Conservation (phyloP, 1,140 invertebrate genomes). For the Drosophila ficusphila region DNA sequence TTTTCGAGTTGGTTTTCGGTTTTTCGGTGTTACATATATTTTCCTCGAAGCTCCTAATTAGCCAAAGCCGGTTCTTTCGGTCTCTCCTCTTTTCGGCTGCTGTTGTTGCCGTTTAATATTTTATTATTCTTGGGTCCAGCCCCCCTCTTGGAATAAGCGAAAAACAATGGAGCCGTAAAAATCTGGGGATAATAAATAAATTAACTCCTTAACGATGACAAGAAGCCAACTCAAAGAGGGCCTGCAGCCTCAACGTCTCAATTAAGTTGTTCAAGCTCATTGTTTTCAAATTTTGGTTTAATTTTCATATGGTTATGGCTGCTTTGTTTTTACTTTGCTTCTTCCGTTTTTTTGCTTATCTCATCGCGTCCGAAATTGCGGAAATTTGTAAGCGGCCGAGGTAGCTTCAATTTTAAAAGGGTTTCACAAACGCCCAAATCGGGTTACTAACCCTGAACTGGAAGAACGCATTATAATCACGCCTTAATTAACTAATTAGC, state of each 20-base stretch:
- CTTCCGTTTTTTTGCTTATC: conserved; percentile 38
- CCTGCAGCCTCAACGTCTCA: conserved; percentile 63
- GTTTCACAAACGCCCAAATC: conserved; percentile 40
- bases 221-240: conserved; percentile 31
- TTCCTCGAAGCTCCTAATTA: conserved; percentile 55
- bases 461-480: conserved; percentile 51
- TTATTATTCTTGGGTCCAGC: conserved; percentile 49
- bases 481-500: conserved; percentile 78
- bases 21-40: conserved; percentile 55
- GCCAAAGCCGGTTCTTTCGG: conserved; percentile 52
- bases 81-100: conserved; percentile 11
- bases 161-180: conserved; percentile 75
- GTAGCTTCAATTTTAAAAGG: conserved; percentile 47
- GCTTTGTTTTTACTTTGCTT: conserved; percentile 27
- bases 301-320: conserved; percentile 70
- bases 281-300: conserved; percentile 75
- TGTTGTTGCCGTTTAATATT: conserved; percentile 41
- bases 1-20: conserved; percentile 48
- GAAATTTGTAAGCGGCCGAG: conserved; percentile 58
- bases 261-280: conserved; percentile 76
- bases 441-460: conserved; percentile 33
- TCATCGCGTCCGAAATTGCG: conserved; percentile 52
- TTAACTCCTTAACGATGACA: conserved; percentile 80
- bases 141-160: conserved; percentile 18
- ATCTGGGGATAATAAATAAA: conserved; percentile 76